These are phyloP conservation scores for Drosophila subquinaria DNA, from an alignment of 2,888 invertebrate species.

Conservation along the genomic window DNA sequence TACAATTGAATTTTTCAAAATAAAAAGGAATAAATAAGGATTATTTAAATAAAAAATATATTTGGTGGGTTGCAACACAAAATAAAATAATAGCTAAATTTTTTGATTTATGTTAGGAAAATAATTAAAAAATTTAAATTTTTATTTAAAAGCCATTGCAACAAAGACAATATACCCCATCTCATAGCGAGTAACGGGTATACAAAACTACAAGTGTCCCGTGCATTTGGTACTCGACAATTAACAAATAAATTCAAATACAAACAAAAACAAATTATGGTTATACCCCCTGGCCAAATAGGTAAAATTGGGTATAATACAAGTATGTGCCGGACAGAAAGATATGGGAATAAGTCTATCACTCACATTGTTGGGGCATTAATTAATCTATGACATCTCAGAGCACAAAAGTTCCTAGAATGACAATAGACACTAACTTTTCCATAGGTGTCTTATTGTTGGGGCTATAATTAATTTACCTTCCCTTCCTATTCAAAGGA, in stretches of 20 bases:
- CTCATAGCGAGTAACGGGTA: background rate
- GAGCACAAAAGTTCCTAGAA: conserved; percentile 9
- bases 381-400: conserved; percentile 11
- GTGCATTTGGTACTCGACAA: conserved; percentile 9
- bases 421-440: background rate
- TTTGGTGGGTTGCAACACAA: no score
- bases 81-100: no score
- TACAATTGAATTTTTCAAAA: no score
- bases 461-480: conserved; percentile 36
- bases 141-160: no score
- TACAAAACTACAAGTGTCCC: background rate
- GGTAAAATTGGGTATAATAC: background rate
- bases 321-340: background rate
- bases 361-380: background rate
- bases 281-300: background rate
- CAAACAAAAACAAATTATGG: conserved; percentile 2
- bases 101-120: no score
- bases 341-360: background rate
- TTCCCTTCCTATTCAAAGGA: conserved; percentile 45
- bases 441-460: background rate
- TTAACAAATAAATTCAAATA: background rate
- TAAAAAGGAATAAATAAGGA: no score
- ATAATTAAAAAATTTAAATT: no score
- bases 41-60: no score
- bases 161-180: background rate